phyloP scores from a whole-genome alignment of 2,888 invertebrate genomes.

The Caenorhabditis doughertyi region DNA sequence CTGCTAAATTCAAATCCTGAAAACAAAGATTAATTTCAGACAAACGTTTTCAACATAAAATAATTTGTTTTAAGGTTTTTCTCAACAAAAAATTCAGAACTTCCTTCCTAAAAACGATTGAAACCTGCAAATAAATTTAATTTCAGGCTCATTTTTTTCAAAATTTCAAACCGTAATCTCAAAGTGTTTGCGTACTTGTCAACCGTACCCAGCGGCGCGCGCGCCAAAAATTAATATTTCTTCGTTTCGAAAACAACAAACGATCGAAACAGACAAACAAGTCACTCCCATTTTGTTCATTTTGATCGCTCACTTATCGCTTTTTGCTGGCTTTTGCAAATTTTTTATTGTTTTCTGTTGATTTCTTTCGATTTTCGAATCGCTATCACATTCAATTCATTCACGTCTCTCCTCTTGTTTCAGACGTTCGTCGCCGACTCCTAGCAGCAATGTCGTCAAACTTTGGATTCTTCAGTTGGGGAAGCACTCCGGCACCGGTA shows the following conservation, averaged over 20 bases:
- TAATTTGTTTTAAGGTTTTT: too few species aligned
- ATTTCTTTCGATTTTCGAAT: not conserved
- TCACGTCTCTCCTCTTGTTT: slow-evolving; percentile 6
- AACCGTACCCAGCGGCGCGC: not conserved
- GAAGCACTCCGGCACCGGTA: slow-evolving; percentile 5
- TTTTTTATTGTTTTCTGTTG: not conserved
- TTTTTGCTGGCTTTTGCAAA: not conserved
- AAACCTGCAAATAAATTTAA: not conserved
- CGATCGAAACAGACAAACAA: not conserved
- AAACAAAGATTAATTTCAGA: too few species aligned
- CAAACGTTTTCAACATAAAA: too few species aligned
- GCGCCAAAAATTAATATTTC: not conserved
- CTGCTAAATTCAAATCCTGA: too few species aligned
- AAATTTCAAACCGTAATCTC: not conserved
- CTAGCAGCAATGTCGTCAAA: not conserved
- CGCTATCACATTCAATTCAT: not conserved
- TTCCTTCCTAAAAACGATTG: too few species aligned
- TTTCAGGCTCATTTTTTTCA: not conserved
- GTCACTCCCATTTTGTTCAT: not conserved
- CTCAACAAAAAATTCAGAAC: too few species aligned
- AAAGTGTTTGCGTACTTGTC: slow-evolving; percentile 27
- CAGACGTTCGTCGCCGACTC: not conserved
- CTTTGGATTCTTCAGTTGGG: slow-evolving; percentile 53
- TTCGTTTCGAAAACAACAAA: not conserved
- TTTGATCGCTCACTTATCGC: not conserved